A percentile compares a stretch with the other conserved stretches of the same genome.
Conservation (phyloP, 2,113 vertebrate species). For the Cyprichromis sp. region DNA sequence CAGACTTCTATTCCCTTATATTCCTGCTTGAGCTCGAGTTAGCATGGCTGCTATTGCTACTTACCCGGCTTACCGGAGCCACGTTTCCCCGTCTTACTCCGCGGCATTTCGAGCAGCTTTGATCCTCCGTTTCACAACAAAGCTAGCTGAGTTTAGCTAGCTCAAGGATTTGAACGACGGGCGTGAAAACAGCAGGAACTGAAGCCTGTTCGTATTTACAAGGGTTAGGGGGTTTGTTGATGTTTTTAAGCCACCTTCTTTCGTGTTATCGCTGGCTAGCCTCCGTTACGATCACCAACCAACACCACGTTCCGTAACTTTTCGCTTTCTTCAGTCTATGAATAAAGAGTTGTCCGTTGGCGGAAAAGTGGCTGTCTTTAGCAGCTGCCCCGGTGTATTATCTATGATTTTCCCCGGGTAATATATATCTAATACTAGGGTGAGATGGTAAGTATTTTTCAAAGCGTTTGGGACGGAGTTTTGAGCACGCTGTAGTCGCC, state of each 20-base stretch:
- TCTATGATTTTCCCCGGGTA: constrained; percentile 72
- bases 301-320: background rate
- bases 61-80: constrained; percentile 66
- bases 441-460: constrained; percentile 54
- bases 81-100: constrained; percentile 74
- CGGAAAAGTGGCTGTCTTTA: background rate
- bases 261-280: background rate
- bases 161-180: background rate
- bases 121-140: constrained; percentile 5
- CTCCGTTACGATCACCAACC: background rate
- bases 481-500: constrained; percentile 60
- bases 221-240: background rate
- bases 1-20: background rate
- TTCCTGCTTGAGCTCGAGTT: background rate
- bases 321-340: background rate
- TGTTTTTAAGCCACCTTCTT: background rate
- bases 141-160: constrained; percentile 7
- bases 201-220: background rate
- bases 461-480: constrained; percentile 67
- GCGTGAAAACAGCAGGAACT: background rate
- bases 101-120: constrained; percentile 59
- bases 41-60: background rate
- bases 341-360: background rate
- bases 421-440: constrained; percentile 60
- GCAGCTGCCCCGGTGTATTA: constrained; percentile 46